Evolutionary conservation across 23 tunicate genomes (phyloP), one percentile per base, ranked within the genome.

Genomic region (Styela clava): DNA sequence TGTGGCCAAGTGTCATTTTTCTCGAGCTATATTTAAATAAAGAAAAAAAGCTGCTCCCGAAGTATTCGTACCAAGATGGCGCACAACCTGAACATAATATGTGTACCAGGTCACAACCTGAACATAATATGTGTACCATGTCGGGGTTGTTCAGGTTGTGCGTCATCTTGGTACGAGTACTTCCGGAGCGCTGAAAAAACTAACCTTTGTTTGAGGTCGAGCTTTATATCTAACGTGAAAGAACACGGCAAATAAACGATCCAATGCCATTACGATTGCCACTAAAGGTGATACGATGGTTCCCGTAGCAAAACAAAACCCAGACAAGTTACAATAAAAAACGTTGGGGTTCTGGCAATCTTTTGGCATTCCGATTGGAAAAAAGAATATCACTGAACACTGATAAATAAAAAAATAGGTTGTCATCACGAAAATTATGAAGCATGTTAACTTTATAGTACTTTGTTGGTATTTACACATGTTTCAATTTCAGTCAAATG

Each of bases 261-360:
- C 89, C 16, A 86, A 27, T 3, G 89, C 89, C 89, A 86, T 86
- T 25, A 86, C 78, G 23, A 86, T 86, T 16, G 83, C 89, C 0
- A 86, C 89, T 23, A 86, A 72, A 30, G 89, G 89, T 16, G 89
- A 86, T 2, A 79, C 63, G 29, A 86, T 63, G 33, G 89, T 72
- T 3, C 62, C 56, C 22, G 73, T 37, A 0, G 89, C 83, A 34
- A 86, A 86, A 21, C 79, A 61, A 63, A 35, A 86, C 20, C 89
- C 89, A 20, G 73, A 34, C 30, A 73, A 0, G 65, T 73, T 56
- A 33, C 89, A 86, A 20, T 78, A 21, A 16, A 34, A 61, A 16
- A 23, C 23, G 56, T 30, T 72, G 22, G 89, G 89, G 12, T 72
- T 34, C 24, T 67, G 30, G 74, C 89, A 86, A 64, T 79, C 81